Conservation (phyloP, 2,888 invertebrate genomes). For the Pristionchus japonicus region DNA sequence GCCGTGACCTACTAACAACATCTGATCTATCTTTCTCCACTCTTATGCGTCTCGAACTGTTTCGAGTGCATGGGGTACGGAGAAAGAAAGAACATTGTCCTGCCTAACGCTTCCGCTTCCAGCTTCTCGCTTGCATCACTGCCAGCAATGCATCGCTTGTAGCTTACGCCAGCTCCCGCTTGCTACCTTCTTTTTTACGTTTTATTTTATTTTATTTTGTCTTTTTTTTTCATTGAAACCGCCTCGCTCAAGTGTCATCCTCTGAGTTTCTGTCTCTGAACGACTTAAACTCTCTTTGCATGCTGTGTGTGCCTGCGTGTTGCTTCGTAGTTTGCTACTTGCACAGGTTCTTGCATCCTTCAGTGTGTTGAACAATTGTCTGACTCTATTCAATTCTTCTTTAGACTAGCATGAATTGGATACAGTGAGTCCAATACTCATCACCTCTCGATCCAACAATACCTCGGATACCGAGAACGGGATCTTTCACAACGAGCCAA, state of each 20-base stretch:
- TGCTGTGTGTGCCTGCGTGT: neutral
- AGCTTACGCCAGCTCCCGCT: neutral
- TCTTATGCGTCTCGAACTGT: too few species aligned
- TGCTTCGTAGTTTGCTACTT: neutral
- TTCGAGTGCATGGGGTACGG: too few species aligned
- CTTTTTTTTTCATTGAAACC: neutral
- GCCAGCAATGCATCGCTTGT: constrained; percentile 13
- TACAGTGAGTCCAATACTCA: neutral
- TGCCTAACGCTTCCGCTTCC: constrained; percentile 16
- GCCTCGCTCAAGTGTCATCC: constrained; percentile 10
- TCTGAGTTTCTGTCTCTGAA: too few species aligned
- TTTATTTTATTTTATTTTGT: too few species aligned
- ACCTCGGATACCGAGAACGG: neutral
- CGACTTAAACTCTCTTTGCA: neutral
- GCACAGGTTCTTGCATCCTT: neutral
- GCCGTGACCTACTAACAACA: constrained; percentile 28
- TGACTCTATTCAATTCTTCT: neutral
- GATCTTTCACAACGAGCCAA: neutral
- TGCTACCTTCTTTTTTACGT: neutral
- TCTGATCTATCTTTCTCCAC: too few species aligned
- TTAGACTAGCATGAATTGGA: too few species aligned
- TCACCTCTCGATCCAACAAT: neutral
- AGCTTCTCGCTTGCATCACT: constrained; percentile 24
- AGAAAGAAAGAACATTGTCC: neutral
- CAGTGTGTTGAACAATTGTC: neutral